Evolutionary conservation across 2,797 vertebrate species (phyloP), one percentile per base, ranked within the genome.

Genomic region (Tangara arthus): DNA sequence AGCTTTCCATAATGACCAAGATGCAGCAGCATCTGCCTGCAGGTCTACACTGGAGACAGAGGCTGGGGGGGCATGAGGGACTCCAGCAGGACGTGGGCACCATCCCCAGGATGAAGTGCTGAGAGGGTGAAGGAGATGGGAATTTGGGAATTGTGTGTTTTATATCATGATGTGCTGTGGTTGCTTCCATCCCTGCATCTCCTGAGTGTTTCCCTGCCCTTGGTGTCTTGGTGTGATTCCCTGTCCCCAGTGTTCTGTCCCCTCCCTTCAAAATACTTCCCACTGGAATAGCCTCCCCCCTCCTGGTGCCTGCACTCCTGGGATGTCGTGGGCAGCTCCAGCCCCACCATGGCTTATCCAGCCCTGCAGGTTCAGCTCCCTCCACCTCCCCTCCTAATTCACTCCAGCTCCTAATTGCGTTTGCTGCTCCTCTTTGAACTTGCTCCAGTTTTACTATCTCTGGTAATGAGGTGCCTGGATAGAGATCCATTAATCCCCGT

Each of bases 361-460:
- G 93, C 85, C 39, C 0, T 61, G 59, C 94, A 47, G 69, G 88
- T 95, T 95, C 2, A 0, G 46, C 90, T 75, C 59, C 61, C 30
- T 70, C 42, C 73, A 56, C 78, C 89, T 92, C 87, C 68, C 87
- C 66, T 90, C 65, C 61, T 77, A 70, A 59, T 80, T 91, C 73
- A 41, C 82, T 90, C 35, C 73, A 21, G 41, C 55, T 88, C 86
- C 65, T 95, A 84, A 94, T 94, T 93, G 77, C 5, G 0, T 81
- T 95, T 79, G 82, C 88, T 94, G 90, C 94, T 95, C 2, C 52
- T 72, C 93, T 96, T 96, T 95, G 93, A 94, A 91, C 90, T 86
- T 41, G 76, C 93, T 96, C 91, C 91, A 94, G 85, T 91, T 94
- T 69, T 70, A 28, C 93, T 94, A 83, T 94, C 94, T 93, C 90